phyloP scores from a whole-genome alignment of 2,113 vertebrate species.

The Sceloporus tristichus region DNA sequence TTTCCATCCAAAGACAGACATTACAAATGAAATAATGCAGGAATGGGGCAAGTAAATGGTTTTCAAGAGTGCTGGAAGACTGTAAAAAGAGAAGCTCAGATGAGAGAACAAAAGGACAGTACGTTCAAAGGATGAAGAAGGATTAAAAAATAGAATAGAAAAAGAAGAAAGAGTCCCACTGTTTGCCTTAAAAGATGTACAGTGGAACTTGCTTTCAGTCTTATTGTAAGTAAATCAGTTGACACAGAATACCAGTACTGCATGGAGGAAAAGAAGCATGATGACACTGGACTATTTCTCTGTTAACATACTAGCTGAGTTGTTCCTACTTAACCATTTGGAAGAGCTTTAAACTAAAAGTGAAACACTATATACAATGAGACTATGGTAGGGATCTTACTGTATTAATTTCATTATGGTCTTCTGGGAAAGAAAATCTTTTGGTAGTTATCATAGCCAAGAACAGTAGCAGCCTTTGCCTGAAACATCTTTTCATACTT shows the following conservation, averaged over 20 bases:
- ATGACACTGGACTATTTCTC: not conserved
- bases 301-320: not conserved
- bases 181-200: constrained; percentile 18
- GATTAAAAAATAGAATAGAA: not conserved
- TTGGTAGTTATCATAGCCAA: not conserved
- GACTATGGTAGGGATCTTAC: not conserved
- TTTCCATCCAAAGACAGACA: constrained; percentile 1
- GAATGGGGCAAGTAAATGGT: not conserved
- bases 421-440: not conserved
- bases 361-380: not conserved
- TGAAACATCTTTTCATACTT: not conserved
- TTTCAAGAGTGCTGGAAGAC: not conserved
- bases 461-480: not conserved
- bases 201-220: not conserved
- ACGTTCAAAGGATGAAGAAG: not conserved
- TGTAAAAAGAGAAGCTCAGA: constrained; percentile 2
- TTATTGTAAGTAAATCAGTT: not conserved
- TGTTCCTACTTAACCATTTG: not conserved
- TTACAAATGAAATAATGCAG: constrained; percentile 16
- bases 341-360: not conserved
- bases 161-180: not conserved
- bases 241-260: not conserved
- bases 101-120: not conserved
- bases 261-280: not conserved
- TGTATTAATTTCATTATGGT: not conserved